Evolutionary conservation across 1,140 invertebrate species (phyloP), one percentile per base, ranked within the genome.

Genomic region (Babylonia areolata): DNA sequence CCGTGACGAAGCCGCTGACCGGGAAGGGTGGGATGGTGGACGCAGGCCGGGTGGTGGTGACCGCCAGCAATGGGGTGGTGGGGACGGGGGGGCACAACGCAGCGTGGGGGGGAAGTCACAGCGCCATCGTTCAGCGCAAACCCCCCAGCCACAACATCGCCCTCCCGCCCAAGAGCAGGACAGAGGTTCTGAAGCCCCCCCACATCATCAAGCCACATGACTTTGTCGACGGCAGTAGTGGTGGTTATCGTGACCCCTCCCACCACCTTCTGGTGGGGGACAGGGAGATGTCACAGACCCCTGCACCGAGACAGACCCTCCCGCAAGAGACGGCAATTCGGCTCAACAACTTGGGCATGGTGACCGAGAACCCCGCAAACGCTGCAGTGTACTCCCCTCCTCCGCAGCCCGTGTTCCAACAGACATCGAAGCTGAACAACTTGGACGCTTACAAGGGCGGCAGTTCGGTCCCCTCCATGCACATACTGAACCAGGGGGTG

Each of bases 401-500:
- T 64, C 58, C 58, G 6, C 20, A 6, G 23, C 12, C 12, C 28
- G 58, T n/a, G 58, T 28, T 64, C 15, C 17, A 64, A n/a, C 5
- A 64, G 15, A 23, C 58, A n/a, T 23, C 58, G 12, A n/a, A 64
- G 5, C 20, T 23, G 58, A 64, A 23, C 23, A n/a, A n/a, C 58
- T 5, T 2, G 17, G 28, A 64, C 28, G 42, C 42, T 12, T 39
- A 79, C 40, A n/a, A n/a, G n/a, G 15, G 12, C 54, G 69, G 39
- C 20, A 35, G 28, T 6, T 37, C 37, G 0, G 64, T 3, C 40
- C 51, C 80, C 42, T 75, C 86, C 46, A 69, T 77, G 73, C 82
- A 87, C 46, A 23, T 81, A 37, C 6, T 79, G 69, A 40, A 85
- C 79, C 58, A n/a, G 12, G 28, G 40, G 37, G 77, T 84, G 69